Percentiles rank a stretch among this genome's conserved stretches.
Conservation (phyloP, 2,113 vertebrate genomes). For the Sterrhoptilus dennistouni region DNA sequence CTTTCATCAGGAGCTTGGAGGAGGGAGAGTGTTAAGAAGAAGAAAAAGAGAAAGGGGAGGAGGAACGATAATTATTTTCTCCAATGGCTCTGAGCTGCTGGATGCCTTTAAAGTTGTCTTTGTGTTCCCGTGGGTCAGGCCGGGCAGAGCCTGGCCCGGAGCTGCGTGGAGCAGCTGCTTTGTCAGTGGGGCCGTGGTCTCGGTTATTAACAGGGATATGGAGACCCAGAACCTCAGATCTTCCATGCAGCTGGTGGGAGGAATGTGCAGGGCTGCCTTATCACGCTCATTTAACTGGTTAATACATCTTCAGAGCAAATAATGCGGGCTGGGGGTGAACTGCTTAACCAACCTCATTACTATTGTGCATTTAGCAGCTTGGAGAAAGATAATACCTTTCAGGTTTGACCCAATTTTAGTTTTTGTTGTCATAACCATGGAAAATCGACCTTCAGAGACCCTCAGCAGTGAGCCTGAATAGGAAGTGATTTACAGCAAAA, state of each 20-base stretch:
- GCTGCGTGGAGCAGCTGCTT: neutral
- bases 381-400: conserved; percentile 76
- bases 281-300: conserved; percentile 50
- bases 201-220: neutral
- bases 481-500: conserved; percentile 65
- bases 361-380: conserved; percentile 74
- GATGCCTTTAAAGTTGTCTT: neutral
- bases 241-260: neutral
- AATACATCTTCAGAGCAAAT: conserved; percentile 52
- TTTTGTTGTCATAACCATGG: conserved; percentile 76
- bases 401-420: conserved; percentile 79
- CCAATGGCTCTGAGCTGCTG: neutral
- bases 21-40: neutral
- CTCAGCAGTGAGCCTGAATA: conserved; percentile 63
- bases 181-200: neutral
- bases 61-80: conserved; percentile 28
- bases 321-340: conserved; percentile 47
- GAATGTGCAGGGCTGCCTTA: neutral
- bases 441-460: conserved; percentile 75
- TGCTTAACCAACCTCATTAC: conserved; percentile 77
- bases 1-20: neutral
- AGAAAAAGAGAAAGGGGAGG: conserved; percentile 27
- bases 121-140: neutral
- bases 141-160: neutral
- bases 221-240: neutral